Evolutionary conservation across 1,140 invertebrate genomes (phyloP), one percentile per base, ranked within the genome.

Genomic region (Elymnias hypermnestra): DNA sequence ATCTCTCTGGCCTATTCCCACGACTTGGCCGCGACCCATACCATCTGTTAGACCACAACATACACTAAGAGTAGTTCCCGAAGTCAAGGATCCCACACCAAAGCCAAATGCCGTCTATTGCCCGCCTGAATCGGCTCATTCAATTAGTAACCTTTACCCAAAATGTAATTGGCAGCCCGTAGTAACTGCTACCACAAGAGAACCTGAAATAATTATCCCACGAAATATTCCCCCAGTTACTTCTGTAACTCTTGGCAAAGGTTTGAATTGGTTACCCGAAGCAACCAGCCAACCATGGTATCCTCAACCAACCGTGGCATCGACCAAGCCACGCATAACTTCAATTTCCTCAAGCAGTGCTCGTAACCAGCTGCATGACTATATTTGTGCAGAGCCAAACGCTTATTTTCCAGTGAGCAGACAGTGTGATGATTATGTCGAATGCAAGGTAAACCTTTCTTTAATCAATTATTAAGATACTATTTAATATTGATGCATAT

Each of bases 361-460:
- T 22, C n/a, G 7, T 5, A 6, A 40, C 15, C 37, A 31, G 7
- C 22, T 49, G 25, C 13, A 25, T 9, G 52, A 67, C 19, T 70
- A 54, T 47, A 26, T 44, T 22, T 76, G 72, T 36, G 14, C 29
- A 38, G 5, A 52, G 9, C 21, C 29, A 33, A 43, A 72, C 36
- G 59, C 53, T 2, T 73, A 63, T 40, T 68, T 58, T n/a, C 17
- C 46, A 25, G 31, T 75, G n/a, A 12, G 19, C 5, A 58, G 52
- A 14, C 45, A 70, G 35, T 75, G 72, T 25, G 72, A 75, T 23
- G 37, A 45, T 1, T 78, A 59, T 35, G 50, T 73, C 15, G 58
- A 69, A 63, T 78, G 74, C 57, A 60, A 57, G 51, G 74, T 78
- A 69, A 61, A 17, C 23, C 12, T 12, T 5, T 41, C n/a, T 1